Percentiles rank a stretch among this genome's conserved stretches.
These are phyloP conservation scores for Xanthorhoe designata DNA, from an alignment of 2,888 invertebrate species.

Conservation along the genomic window DNA sequence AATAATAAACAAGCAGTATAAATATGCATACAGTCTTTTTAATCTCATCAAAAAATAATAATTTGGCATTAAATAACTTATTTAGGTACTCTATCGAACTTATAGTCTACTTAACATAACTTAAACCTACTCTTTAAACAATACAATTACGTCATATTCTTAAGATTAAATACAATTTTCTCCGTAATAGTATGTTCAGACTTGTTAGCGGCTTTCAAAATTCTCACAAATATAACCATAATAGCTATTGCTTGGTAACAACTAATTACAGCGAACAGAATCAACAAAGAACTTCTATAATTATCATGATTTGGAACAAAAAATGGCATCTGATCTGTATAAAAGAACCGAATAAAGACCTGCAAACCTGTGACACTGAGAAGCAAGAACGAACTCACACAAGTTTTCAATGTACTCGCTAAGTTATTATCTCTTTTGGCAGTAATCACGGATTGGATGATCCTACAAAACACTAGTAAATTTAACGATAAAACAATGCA, in stretches of 20 bases:
- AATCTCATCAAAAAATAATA: not conserved
- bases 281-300: conserved; percentile 18
- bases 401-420: conserved; percentile 17
- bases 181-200: conserved; percentile 20
- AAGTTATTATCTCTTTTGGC: conserved; percentile 13
- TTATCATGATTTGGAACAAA: conserved; percentile 11
- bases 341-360: conserved; percentile 22
- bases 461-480: conserved; percentile 24
- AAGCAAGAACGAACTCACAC: conserved; percentile 19
- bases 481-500: conserved; percentile 20
- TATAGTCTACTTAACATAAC: not conserved
- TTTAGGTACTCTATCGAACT: not conserved
- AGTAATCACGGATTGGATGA: conserved; percentile 12
- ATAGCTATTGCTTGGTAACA: conserved; percentile 25
- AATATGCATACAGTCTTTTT: not conserved
- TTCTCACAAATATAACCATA: conserved; percentile 24
- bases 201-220: conserved; percentile 22
- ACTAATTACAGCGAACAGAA: conserved; percentile 20
- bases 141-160: not conserved
- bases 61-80: not conserved
- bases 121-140: not conserved
- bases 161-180: conserved; percentile 15
- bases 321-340: conserved; percentile 24
- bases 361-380: conserved; percentile 25
- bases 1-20: not conserved